These are phyloP conservation scores for Limnephilus lunatus DNA, from an alignment of 2,888 invertebrate species.

Conservation along the genomic window DNA sequence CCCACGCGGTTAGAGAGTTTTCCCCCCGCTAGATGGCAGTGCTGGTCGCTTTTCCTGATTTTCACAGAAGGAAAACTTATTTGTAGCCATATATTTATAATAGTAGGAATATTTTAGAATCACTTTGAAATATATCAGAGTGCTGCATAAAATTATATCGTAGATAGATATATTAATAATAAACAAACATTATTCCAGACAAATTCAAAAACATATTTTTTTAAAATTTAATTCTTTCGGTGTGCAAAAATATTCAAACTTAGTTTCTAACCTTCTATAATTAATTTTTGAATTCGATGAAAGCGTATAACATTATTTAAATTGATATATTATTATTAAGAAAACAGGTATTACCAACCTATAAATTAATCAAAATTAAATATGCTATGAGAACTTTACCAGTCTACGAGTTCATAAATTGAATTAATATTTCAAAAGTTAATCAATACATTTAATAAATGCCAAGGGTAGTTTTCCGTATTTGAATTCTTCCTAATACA, in stretches of 20 bases:
- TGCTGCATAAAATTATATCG: too few relatives aligned
- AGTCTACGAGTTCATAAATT: background rate
- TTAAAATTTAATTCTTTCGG: too few relatives aligned
- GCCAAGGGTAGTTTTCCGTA: background rate
- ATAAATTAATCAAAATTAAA: background rate
- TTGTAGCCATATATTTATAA: background rate
- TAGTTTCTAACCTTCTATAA: background rate
- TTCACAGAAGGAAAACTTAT: constrained; percentile 31
- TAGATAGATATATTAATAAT: too few relatives aligned
- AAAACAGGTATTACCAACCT: background rate
- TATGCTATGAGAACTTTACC: background rate
- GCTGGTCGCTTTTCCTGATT: constrained; percentile 57
- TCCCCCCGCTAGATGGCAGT: constrained; percentile 63
- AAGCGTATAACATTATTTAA: background rate
- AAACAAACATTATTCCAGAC: too few relatives aligned
- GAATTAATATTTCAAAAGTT: background rate
- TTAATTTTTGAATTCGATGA: background rate
- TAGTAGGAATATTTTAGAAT: background rate
- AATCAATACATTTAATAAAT: background rate
- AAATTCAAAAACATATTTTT: too few relatives aligned
- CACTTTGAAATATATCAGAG: background rate
- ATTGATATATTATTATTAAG: background rate
- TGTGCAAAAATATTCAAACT: too few relatives aligned
- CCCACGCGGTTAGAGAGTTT: constrained; percentile 44
- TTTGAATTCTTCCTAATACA: background rate